Evolutionary conservation across 2,797 vertebrate genomes (phyloP).

Genomic region (Euphonia xanthogaster): DNA sequence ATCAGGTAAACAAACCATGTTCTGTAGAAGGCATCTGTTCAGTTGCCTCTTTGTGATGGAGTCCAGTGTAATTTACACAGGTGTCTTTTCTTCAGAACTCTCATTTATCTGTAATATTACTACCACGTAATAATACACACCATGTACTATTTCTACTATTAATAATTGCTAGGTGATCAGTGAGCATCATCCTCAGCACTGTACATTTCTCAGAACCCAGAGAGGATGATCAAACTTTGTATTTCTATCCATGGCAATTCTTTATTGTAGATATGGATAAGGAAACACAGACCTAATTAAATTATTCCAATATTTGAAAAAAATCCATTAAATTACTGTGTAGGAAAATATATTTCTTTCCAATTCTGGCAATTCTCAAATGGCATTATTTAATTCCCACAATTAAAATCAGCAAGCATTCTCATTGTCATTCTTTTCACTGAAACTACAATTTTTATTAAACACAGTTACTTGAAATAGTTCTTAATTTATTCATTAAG

Average conservation of each 20-base stretch:
- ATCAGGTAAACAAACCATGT: not conserved
- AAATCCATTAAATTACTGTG: not conserved
- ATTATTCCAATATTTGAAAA: not conserved
- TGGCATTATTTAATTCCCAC: not conserved
- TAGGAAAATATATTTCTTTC: not conserved
- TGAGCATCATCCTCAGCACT: not conserved
- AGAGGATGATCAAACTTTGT: not conserved
- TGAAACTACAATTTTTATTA: not conserved
- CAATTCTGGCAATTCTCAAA: not conserved
- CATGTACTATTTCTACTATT: not conserved
- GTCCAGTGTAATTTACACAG: not conserved
- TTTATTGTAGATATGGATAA: not conserved
- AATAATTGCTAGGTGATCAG: not conserved
- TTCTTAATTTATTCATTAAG: not conserved
- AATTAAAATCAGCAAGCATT: not conserved
- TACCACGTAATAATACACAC: not conserved
- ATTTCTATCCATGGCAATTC: not conserved
- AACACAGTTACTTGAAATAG: not conserved
- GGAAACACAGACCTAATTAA: not conserved
- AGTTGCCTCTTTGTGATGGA: not conserved
- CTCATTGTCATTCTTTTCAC: not conserved
- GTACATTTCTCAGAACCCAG: not conserved
- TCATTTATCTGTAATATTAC: fast-evolving
- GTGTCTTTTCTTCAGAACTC: not conserved
- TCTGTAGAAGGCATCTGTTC: not conserved